Conservation (phyloP, 2,888 invertebrate species). For the Aethes cnicana region DNA sequence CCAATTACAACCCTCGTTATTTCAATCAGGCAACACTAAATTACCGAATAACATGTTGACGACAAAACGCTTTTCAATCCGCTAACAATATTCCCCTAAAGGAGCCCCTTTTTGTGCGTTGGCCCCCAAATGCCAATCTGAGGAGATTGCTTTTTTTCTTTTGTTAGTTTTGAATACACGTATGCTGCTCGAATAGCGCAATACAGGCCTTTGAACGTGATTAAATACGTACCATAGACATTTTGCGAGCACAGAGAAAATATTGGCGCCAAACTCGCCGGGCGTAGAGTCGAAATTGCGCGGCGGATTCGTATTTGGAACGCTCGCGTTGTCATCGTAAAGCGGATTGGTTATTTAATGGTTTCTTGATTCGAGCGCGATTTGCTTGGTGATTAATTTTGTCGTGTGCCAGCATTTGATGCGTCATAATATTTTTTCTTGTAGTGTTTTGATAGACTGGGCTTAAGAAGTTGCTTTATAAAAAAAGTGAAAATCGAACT, state of each 20-base stretch:
- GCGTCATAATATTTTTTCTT: too few relatives aligned
- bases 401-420: conserved; percentile 42
- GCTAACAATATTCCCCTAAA: conserved; percentile 68
- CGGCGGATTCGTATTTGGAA: conserved; percentile 32
- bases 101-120: conserved; percentile 60
- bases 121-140: conserved; percentile 80
- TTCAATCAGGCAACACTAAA: conserved; percentile 76
- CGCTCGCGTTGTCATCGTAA: conserved; percentile 41
- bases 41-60: conserved; percentile 80
- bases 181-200: conserved; percentile 64
- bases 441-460: too few relatives aligned
- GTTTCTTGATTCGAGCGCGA: conserved; percentile 71
- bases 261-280: conserved; percentile 28
- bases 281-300: conserved; percentile 36
- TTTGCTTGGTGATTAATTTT: conserved; percentile 75
- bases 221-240: conserved; percentile 68
- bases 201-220: conserved; percentile 73
- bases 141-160: conserved; percentile 81
- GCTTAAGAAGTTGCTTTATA: too few relatives aligned
- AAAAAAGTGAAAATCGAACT: too few relatives aligned
- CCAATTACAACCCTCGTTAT: conserved; percentile 72
- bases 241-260: conserved; percentile 36
- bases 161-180: conserved; percentile 80
- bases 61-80: conserved; percentile 81
- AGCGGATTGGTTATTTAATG: conserved; percentile 79